Evolutionary conservation across 1,140 invertebrate genomes (phyloP), one percentile per base, ranked within the genome.

Genomic region (Oncopeltus fasciatus): DNA sequence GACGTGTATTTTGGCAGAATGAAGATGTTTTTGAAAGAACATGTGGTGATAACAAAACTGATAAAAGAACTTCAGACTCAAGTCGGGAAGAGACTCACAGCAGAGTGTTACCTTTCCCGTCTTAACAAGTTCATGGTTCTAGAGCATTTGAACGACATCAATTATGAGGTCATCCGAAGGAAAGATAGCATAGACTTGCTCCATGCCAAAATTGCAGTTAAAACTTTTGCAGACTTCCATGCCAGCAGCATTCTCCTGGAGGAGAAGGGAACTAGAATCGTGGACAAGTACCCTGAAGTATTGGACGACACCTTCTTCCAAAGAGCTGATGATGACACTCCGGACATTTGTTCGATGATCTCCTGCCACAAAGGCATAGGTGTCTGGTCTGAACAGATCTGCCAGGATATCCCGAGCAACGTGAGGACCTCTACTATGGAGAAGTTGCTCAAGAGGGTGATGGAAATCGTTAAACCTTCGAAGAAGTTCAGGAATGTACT

Each of bases 171-270:
- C 5, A 29, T 46, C 12, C 3, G 46, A 24, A 8, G 5, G 14
- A 27, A 53, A 20, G 20, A 31, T 11, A 12, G 27, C 2, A 2
- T 26, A 18, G 61, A 57, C 14, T n/a, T 62, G 1, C 28, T 16
- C 2, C 61, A 62, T 26, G 51, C 51, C 18, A 31, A 62, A 56
- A 27, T 38, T 27, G 61, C 61, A 14, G 9, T 62, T 9, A 16
- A 62, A 24, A 46, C 61, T 21, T 62, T 62, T 51, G 61, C 61
- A 16, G 49, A 56, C 44, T 44, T 62, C 2, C 61, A 62, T 31
- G 61, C 61, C 2, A 28, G 28, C 5, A 20, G 49, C 16, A 43
- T 57, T 5, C 16, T 62, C 1, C 38, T 53, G 4, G 61, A 62
- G 44, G 24, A 31, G 9, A 57, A 21, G 11, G 61, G 61, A 8